Percentiles rank a stretch among this genome's conserved stretches.
Conservation (phyloP, 2,113 vertebrate species). For the Stigmatopora argus region DNA sequence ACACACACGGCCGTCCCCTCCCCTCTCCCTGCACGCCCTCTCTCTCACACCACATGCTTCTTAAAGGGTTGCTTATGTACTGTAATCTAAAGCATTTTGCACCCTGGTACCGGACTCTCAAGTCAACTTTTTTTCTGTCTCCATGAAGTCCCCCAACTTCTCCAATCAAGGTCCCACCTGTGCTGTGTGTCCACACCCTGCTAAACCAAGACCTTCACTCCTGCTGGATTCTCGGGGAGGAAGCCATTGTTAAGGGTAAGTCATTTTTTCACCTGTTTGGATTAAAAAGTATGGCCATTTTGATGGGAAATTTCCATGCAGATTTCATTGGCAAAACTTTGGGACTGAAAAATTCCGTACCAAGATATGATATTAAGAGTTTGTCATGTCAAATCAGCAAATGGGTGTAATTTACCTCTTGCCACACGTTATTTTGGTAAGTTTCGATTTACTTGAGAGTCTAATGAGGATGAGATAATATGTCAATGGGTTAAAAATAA, state of each 20-base stretch:
- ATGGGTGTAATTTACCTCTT: no score
- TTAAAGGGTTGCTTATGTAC: constrained; percentile 12
- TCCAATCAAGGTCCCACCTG: not conserved
- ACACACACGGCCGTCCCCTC: not conserved
- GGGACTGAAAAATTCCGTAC: not conserved
- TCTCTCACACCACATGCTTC: constrained; percentile 5
- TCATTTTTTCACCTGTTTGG: not conserved
- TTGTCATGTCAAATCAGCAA: not conserved
- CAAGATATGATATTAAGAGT: not conserved
- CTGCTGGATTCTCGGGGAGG: not conserved
- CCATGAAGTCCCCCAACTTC: not conserved
- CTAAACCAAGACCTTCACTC: not conserved
- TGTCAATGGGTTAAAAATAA: no score
- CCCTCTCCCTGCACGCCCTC: not conserved
- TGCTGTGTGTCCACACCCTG: not conserved
- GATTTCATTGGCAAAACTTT: not conserved
- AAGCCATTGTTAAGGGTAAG: not conserved
- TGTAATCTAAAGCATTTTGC: constrained; percentile 4
- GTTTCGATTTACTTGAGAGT: no score
- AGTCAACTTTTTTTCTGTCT: constrained; percentile 1
- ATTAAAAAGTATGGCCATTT: not conserved
- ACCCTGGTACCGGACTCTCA: not conserved
- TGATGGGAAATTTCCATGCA: no score
- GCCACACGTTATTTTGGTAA: no score
- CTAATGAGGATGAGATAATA: no score